Evolutionary conservation across 1,140 invertebrate genomes (phyloP).

Genomic region (Acromyrmex heyeri): DNA sequence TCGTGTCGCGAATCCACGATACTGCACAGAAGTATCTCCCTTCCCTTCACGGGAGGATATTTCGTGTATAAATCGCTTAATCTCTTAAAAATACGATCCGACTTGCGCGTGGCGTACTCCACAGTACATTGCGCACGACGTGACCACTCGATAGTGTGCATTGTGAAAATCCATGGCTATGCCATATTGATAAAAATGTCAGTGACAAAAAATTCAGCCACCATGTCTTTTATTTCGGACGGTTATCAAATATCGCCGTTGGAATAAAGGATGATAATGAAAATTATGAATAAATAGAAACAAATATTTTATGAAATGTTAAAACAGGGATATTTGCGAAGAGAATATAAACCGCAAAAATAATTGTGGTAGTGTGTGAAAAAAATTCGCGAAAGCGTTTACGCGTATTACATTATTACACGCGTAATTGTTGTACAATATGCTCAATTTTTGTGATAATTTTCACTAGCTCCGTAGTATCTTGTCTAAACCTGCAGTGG

Average conservation of each 20-base stretch:
- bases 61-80: constrained; percentile 43
- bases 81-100: constrained; percentile 56
- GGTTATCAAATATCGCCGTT: not conserved
- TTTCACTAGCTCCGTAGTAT: not conserved
- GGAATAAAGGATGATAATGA: not conserved
- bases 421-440: not conserved
- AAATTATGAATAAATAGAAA: constrained; percentile 1
- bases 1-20: constrained; percentile 31
- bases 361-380: not conserved
- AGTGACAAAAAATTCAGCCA: not conserved
- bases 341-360: not conserved
- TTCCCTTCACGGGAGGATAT: not conserved
- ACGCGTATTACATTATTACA: no score
- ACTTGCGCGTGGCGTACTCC: not conserved
- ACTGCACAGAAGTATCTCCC: not conserved
- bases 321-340: not conserved
- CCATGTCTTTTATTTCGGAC: not conserved
- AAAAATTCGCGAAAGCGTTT: not conserved
- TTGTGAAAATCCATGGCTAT: constrained; percentile 34
- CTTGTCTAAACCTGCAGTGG: constrained; percentile 38
- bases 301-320: constrained; percentile 2
- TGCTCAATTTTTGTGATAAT: constrained; percentile 11
- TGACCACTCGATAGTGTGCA: constrained; percentile 42
- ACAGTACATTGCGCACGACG: constrained; percentile 11
- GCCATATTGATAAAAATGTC: constrained; percentile 29